These are phyloP conservation scores for Probosciger aterrimus DNA, from an alignment of 2,113 vertebrate genomes.

Conservation along the genomic window DNA sequence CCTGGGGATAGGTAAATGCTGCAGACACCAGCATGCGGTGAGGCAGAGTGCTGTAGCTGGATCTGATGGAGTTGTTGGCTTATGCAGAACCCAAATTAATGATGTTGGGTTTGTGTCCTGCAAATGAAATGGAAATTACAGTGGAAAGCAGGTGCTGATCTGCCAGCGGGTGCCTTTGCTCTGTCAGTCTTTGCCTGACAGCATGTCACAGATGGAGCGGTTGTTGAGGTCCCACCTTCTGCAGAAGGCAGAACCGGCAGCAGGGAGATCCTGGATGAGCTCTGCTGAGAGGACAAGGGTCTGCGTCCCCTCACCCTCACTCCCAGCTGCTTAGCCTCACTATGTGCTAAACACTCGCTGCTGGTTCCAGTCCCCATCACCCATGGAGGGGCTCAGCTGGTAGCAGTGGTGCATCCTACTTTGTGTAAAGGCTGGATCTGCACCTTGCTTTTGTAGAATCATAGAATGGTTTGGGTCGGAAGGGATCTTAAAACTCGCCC, in stretches of 20 bases:
- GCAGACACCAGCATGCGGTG: not conserved
- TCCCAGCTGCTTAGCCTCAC: not conserved
- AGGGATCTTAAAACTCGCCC: no score
- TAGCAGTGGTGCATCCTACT: accelerated
- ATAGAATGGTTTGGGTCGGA: no score
- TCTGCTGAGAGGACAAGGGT: not conserved
- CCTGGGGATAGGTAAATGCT: conserved; percentile 41
- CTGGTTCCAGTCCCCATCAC: not conserved
- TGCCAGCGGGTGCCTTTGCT: not conserved
- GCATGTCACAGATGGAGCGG: accelerated
- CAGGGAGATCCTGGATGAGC: not conserved
- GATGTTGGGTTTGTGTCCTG: not conserved
- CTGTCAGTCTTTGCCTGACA: not conserved
- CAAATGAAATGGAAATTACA: not conserved
- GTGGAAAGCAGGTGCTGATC: not conserved
- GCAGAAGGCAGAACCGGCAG: not conserved
- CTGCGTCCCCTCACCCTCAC: not conserved
- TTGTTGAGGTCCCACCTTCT: not conserved
- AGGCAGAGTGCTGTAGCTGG: not conserved
- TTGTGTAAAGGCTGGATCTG: accelerated
- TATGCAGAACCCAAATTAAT: not conserved
- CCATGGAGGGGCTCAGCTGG: not conserved
- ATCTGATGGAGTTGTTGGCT: not conserved
- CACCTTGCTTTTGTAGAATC: not conserved
- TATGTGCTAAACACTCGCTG: accelerated